These are phyloP conservation scores for Eueides isabella DNA, from an alignment of 1,140 invertebrate species.

Conservation along the genomic window DNA sequence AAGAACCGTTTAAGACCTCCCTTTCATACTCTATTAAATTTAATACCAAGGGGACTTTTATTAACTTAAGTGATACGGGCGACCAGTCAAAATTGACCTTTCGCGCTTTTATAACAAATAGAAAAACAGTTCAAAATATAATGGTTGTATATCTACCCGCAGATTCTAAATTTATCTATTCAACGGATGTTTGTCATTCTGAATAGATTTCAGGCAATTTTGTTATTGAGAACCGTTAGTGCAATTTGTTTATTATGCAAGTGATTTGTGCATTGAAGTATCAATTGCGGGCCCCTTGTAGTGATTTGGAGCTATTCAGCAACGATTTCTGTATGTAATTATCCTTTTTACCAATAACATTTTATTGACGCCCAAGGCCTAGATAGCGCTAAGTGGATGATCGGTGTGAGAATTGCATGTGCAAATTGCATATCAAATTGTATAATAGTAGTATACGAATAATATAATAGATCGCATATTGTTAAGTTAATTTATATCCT, in stretches of 20 bases:
- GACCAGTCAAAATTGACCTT: slow-evolving; percentile 54
- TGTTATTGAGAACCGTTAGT: slow-evolving; percentile 65
- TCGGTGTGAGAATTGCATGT: not conserved
- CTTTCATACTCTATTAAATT: slow-evolving; percentile 79
- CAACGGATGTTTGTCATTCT: slow-evolving; percentile 69
- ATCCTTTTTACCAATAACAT: slow-evolving; percentile 4
- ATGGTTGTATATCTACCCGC: slow-evolving; percentile 56
- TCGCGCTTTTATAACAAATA: slow-evolving; percentile 38
- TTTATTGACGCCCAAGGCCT: slow-evolving; percentile 8
- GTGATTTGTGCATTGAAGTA: slow-evolving; percentile 43
- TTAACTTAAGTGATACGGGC: slow-evolving; percentile 79
- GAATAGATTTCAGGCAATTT: slow-evolving; percentile 73
- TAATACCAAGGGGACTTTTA: slow-evolving; percentile 78
- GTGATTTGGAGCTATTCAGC: slow-evolving; percentile 3
- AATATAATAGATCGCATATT: not conserved
- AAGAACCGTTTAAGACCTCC: slow-evolving; percentile 69
- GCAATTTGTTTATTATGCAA: slow-evolving; percentile 63
- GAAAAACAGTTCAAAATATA: slow-evolving; percentile 46
- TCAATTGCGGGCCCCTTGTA: slow-evolving; percentile 21
- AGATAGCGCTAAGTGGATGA: slow-evolving; percentile 7
- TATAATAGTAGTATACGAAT: not conserved
- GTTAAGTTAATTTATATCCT: not conserved
- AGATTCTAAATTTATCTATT: slow-evolving; percentile 67
- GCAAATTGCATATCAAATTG: not conserved
- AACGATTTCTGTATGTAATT: not conserved